Conservation (phyloP, 2,888 invertebrate genomes). For the Lysandra bellargus region DNA sequence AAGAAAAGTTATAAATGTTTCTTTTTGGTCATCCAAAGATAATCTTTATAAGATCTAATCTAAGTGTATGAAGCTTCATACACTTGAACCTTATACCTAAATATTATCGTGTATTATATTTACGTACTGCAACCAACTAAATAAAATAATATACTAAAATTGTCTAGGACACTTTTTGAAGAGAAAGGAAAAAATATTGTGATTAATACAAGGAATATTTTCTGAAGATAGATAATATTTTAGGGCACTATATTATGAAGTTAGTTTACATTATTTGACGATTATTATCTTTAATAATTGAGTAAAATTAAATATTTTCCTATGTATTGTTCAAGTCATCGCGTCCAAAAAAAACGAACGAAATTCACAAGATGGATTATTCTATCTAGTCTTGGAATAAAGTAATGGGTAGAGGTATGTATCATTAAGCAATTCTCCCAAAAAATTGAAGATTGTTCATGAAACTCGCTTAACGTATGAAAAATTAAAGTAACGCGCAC, state of each 20-base stretch:
- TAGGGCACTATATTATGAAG: not conserved
- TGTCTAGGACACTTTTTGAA: not conserved
- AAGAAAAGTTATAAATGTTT: not conserved
- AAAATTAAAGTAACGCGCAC: constrained; percentile 38
- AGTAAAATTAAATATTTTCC: not conserved
- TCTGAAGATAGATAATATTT: not conserved
- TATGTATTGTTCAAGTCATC: not conserved
- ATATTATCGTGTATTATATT: no score
- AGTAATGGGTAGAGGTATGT: not conserved
- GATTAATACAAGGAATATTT: not conserved
- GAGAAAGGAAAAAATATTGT: not conserved
- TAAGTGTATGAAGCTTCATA: not conserved
- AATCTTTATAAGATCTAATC: no score
- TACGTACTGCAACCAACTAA: no score
- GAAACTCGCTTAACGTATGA: not conserved
- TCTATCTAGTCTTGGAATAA: not conserved
- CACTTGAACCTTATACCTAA: no score
- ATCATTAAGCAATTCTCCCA: not conserved
- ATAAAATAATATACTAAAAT: not conserved
- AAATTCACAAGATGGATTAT: not conserved
- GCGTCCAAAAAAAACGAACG: not conserved
- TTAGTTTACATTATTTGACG: not conserved
- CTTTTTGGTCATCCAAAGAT: no score
- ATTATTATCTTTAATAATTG: not conserved
- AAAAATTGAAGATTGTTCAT: not conserved